Evolutionary conservation across 2,113 vertebrate species (phyloP).

Genomic region (Probosciger aterrimus): DNA sequence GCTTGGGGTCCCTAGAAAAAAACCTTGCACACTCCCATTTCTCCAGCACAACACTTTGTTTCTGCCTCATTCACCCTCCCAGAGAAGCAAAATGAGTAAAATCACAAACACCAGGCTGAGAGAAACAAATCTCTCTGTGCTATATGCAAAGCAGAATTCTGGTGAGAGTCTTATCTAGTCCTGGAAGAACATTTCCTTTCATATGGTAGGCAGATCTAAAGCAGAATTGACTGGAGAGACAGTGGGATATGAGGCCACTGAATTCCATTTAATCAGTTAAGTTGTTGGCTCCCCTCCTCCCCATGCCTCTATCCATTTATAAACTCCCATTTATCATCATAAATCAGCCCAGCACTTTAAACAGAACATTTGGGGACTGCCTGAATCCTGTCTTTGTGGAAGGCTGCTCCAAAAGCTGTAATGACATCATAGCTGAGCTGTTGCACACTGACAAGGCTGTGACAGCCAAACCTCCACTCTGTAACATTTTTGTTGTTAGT

Average conservation of each 20-base stretch:
- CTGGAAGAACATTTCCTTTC: background rate
- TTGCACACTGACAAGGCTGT: background rate
- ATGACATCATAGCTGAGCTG: slow-evolving; percentile 25
- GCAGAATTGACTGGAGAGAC: background rate
- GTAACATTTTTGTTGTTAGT: background rate
- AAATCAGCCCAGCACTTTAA: slow-evolving; percentile 18
- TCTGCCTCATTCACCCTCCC: background rate
- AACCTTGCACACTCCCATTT: background rate
- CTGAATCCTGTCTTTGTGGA: background rate
- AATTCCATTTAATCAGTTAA: background rate
- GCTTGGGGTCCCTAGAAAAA: background rate
- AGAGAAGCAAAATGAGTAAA: background rate
- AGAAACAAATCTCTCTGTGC: background rate
- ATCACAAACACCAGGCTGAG: background rate
- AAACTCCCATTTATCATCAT: slow-evolving; percentile 35
- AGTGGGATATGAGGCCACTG: background rate
- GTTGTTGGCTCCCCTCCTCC: background rate
- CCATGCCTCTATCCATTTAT: background rate
- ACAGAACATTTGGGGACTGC: background rate
- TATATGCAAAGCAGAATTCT: background rate
- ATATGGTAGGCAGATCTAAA: background rate
- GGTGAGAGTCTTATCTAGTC: background rate
- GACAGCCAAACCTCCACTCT: background rate
- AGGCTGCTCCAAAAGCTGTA: background rate
- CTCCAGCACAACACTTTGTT: background rate